Evolutionary conservation across 1,140 invertebrate genomes (phyloP), one percentile per base, ranked within the genome.

Genomic region (Phocides pigmalion): DNA sequence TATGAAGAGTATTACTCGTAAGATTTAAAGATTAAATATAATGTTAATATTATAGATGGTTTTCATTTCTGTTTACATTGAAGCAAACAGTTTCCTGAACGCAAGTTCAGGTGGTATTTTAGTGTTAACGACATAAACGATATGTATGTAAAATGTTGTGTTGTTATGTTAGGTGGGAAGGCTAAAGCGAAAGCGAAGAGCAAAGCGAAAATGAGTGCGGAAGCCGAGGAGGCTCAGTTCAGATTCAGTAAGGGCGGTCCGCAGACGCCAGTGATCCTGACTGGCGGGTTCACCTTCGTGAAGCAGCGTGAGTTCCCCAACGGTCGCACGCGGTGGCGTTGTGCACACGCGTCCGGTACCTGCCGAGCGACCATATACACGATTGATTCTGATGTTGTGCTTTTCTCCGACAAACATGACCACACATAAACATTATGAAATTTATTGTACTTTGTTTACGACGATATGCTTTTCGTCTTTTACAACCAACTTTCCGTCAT

Each of bases 1-100:
- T 88, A 80, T 83, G 75, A 80, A 79, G 84, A 88, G 87, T 90
- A 90, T 90, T 90, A 88, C 74, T 80, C 74, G 68, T 87, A 84
- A 75, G 76, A 63, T 79, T 81, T 74, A 80, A 75, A 76, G 70
- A 87, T 80, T 87, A 90, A 88, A 86, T 75, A 80, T 71, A 73
- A 75, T 75, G 80, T 87, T 85, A 79, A 83, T 77, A 76, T 68
- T 63, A 66, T 58, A 28, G 20, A 17, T 62, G 64, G 64, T 35
- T 74, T 82, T 78, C 39, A 56, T 74, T 77, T 32, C 8, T 3
- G 12, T 1, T n/a, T n/a, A n/a, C n/a, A 35, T 42, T 14, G 9
- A 12, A 4, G 1, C 4, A 8, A n/a, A n/a, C n/a, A n/a, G n/a
- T n/a, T n/a, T n/a, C n/a, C n/a, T n/a, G n/a, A n/a, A n/a, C n/a